Evolutionary conservation across 1,140 invertebrate genomes (phyloP), one percentile per base, ranked within the genome.

Genomic region (Bombus picipes): DNA sequence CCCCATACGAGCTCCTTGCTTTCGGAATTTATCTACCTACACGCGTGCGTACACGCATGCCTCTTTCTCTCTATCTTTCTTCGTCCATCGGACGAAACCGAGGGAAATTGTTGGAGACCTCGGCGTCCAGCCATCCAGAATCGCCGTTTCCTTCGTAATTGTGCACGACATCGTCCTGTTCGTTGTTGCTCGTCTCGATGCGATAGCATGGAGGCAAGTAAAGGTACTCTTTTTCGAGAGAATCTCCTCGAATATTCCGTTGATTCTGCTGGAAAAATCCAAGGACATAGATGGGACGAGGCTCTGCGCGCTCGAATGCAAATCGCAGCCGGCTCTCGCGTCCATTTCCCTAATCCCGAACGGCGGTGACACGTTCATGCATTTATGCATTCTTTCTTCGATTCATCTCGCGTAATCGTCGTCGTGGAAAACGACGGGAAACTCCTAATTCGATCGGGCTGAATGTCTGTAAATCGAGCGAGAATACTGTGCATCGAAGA

Each of bases 1-100:
- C 80, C 81, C 73, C 89, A 87, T 76, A 72, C 75, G 34, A 75
- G 73, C 73, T 37, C 32, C 41, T 47, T 79, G 80, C 41, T 66
- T 39, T 70, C 59, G 68, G 79, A 70, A 78, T 76, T 83, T 83
- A 77, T 83, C 41, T 74, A 84, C 71, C 71, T 53, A 72, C 70
- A 34, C 41, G 71, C 37, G 77, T 85, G 65, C 53, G 78, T 81
- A 74, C 79, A 47, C 79, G 70, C 79, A 28, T 28, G 22, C 59
- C 34, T 74, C 72, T 74, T 18, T n/a, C 43, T 25, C 6, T 47
- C 74, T 39, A 13, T 62, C 59, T 62, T 28, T n/a, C 22, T 34
- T 65, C 10, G 34, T 25, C 15, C 15, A 8, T 65, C 37, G 22
- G 74, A 71, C 34, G 47, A 83, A 81, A 71, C 59, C 43, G 18